Base-by-base conservation (phyloP, 2,113 vertebrate genomes). In the Nerophis lumbriciformis region DNA sequence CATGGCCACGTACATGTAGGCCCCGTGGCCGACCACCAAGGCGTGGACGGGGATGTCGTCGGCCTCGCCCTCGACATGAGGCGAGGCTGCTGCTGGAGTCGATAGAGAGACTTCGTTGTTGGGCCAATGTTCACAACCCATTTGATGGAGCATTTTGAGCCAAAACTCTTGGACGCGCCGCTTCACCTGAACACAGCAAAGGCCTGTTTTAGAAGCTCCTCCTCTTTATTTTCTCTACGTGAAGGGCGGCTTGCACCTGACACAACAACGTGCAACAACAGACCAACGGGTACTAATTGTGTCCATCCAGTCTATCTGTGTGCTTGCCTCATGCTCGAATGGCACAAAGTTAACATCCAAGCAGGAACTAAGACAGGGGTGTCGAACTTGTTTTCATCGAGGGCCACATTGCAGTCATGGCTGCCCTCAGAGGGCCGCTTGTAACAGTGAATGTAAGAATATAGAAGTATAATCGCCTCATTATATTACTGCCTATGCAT, bases 11-110 rank as follows among this genome's bases (percentile, higher is more conserved):
- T 87, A 89, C 91, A 98, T 94, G 83, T 91, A 94, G 8, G 91
- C 93, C 1, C 95, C 95, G 0, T 99, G 96, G 77, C 92, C 93
- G 73, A 97, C 94, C 11, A 95, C 89, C 55, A 97, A 67, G 28
- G 92, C 77, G 35, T 91, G 93, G 69, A 92, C 89, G 0, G 74
- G 85, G 50, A 93, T 6, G 0, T 81, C 74, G 0, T 85, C 86
- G 15, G 80, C 77, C 0, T 87, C 73, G 12, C 87, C 86, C 63
- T 80, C 81, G 8, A 35, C 49, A 12, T 70, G 63, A 71, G 61
- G 15, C 0, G 28, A 28, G 28, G 39, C 5, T 0, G 61, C 58
- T 0, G 53, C 35, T 9, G 69, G 7, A 5, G 53, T 9, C 0
- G 61, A 28, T 1, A 4, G 0, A 44, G 21, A 6, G 12, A 9